These are phyloP conservation scores for Dinocampus coccinellae DNA, from an alignment of 2,888 invertebrate species.

Conservation along the genomic window DNA sequence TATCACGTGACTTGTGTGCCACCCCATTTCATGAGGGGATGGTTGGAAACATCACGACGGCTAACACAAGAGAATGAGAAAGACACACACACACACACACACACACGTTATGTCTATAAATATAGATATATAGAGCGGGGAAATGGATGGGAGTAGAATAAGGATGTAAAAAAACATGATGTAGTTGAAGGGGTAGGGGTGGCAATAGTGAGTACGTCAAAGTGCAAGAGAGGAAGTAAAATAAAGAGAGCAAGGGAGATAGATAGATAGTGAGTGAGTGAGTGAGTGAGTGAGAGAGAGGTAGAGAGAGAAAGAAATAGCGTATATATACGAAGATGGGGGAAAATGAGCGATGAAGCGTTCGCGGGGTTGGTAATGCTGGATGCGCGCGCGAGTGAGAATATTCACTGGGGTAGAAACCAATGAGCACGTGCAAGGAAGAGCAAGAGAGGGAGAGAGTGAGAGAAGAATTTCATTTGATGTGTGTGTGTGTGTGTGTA, in stretches of 20 bases:
- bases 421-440: background rate
- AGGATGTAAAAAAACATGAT: constrained; percentile 25
- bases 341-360: constrained; percentile 34
- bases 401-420: constrained; percentile 3
- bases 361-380: constrained; percentile 35
- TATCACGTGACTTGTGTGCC: constrained; percentile 60
- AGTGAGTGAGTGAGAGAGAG: constrained; percentile 40
- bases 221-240: constrained; percentile 37
- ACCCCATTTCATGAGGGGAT: constrained; percentile 42
- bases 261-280: constrained; percentile 5
- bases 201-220: constrained; percentile 21
- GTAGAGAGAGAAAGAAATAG: constrained; percentile 11
- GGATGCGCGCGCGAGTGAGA: constrained; percentile 46
- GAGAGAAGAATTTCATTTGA: background rate
- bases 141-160: constrained; percentile 30
- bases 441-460: background rate
- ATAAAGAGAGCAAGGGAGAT: constrained; percentile 32
- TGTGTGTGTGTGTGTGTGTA: background rate
- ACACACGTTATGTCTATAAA: background rate
- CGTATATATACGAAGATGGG: background rate
- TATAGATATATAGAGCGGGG: background rate
- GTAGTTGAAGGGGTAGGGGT: constrained; percentile 29
- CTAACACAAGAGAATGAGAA: constrained; percentile 1
- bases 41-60: background rate
- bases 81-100: constrained; percentile 10